Percentiles rank a stretch among this genome's conserved stretches.
phyloP scores from a whole-genome alignment of 2,888 invertebrate genomes.

The Serripes groenlandicus region DNA sequence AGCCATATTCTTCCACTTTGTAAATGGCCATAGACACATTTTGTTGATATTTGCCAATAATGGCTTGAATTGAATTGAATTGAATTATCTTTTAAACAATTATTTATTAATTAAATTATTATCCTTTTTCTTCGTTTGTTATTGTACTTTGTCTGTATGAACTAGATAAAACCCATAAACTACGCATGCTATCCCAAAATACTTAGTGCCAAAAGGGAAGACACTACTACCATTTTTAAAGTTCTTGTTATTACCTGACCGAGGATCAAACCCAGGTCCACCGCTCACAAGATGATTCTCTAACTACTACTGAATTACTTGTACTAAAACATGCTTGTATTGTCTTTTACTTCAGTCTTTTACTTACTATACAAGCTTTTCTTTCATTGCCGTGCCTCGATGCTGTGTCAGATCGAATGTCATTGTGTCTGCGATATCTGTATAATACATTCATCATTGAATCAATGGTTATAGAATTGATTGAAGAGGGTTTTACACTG shows the following conservation, averaged over 20 bases:
- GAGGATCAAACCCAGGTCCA: too few species aligned
- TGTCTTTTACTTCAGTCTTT: not conserved
- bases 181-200: not conserved
- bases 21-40: too few species aligned
- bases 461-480: not conserved
- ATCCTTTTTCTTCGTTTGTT: too few species aligned
- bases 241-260: too few species aligned
- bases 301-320: not conserved
- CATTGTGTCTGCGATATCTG: conserved; percentile 70
- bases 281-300: too few species aligned
- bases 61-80: too few species aligned
- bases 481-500: too few species aligned
- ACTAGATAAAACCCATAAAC: not conserved
- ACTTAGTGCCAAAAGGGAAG: not conserved
- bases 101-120: too few species aligned
- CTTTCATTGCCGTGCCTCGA: conserved; percentile 68
- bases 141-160: too few species aligned
- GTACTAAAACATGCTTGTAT: not conserved
- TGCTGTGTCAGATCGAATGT: conserved; percentile 65
- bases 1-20: too few species aligned
- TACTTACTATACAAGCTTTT: conserved; percentile 73
- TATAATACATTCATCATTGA: not conserved
- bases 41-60: too few species aligned
- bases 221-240: not conserved
- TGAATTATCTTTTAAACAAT: too few species aligned